A percentile compares a stretch with the other conserved stretches of the same genome.
Evolutionary conservation across 2,888 invertebrate species (phyloP).

Genomic region (Agrotis puta): DNA sequence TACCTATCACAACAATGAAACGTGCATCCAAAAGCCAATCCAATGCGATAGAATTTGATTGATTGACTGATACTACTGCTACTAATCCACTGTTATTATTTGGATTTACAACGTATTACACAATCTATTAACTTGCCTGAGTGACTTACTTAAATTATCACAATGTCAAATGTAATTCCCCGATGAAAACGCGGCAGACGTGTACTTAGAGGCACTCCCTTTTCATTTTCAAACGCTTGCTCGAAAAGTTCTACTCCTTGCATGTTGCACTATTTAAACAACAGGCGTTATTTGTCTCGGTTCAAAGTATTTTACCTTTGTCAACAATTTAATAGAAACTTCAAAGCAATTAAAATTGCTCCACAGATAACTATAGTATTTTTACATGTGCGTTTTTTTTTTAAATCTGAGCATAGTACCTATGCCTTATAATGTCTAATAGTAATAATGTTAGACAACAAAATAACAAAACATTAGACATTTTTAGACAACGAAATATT

Average conservation of each 20-base stretch:
- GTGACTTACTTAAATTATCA: not conserved
- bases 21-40: conserved; percentile 1
- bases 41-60: conserved; percentile 23
- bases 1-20: not conserved
- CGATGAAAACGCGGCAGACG: too few species aligned
- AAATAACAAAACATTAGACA: too few species aligned
- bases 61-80: conserved; percentile 27
- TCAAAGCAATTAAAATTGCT: too few species aligned
- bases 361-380: too few species aligned
- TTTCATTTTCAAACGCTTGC: not conserved
- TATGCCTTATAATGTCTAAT: too few species aligned
- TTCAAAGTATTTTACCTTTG: not conserved
- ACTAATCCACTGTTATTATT: conserved; percentile 17
- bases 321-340: too few species aligned
- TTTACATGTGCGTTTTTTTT: too few species aligned
- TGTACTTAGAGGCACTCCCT: not conserved
- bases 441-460: too few species aligned
- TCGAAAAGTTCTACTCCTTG: not conserved
- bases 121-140: not conserved
- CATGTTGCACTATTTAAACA: not conserved
- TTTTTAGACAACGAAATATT: too few species aligned
- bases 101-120: conserved; percentile 13
- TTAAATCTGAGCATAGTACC: too few species aligned
- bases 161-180: not conserved
- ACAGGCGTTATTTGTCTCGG: not conserved